Base-by-base conservation (phyloP, 1,140 invertebrate genomes). In the Conus betulinus region DNA sequence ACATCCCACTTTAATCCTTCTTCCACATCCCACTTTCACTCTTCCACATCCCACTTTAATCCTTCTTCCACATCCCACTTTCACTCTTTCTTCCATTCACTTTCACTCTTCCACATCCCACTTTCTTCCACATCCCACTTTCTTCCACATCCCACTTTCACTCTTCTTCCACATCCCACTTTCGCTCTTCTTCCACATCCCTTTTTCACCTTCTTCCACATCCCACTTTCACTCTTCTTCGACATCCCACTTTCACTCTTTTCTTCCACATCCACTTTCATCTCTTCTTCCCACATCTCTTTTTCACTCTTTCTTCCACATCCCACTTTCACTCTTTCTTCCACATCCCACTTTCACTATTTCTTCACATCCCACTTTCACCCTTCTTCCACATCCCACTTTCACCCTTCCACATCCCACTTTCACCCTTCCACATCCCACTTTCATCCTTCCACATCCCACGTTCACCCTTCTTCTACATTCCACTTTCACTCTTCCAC, bases 41-140 rank as follows among this genome's bases (percentile, higher is more conserved):
- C 78, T 23, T 60, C 84, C 84, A 67, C 67, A 74, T 81, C 76
- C 74, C 71, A 23, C 27, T 27, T 57, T 60, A 25, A 13, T 74
- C 67, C 60, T 76, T 63, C 74, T 60, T 27, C 27, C 39, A 11
- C 52, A 25, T 83, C 60, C 39, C 74, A 84, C 87, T 84, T 27
- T 51, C 81, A 20, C 5, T 8, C 25, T 55, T 39, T 84, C 55
- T 76, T 76, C 39, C 25, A n/a, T 53, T 27, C 71, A 74, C 10
- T 84, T 17, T 27, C 67, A 27, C 63, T 88, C 87, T 76, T 7
- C 55, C 27, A 84, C 27, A 51, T 60, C 53, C n/a, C 25, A 15
- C 20, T 11, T 52, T 84, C 81, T 76, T n/a, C 84, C 39, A 76
- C 82, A 52, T n/a, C 74, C 82, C 52, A 52, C 8, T 74, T 78